Percentiles rank a stretch among this genome's conserved stretches.
phyloP scores from a whole-genome alignment of 2,797 vertebrate genomes.

The Eulemur coronatus region DNA sequence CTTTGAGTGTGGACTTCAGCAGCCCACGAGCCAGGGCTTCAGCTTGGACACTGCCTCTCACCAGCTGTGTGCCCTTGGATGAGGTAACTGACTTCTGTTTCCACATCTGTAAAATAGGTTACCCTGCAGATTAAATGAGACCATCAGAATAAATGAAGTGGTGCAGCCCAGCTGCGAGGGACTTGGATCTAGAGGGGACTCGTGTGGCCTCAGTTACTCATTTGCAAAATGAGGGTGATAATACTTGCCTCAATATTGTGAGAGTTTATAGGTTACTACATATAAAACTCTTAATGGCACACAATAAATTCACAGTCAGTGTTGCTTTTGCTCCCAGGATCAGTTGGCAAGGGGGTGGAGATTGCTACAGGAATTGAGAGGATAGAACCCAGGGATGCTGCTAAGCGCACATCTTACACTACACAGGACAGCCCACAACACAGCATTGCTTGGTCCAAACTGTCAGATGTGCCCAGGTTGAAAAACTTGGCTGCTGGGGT shows the following conservation, averaged over 20 bases:
- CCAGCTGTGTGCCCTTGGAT: not conserved
- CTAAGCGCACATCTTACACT: not conserved
- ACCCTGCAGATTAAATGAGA: not conserved
- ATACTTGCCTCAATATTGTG: not conserved
- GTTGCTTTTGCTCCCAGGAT: not conserved
- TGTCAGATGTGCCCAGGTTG: not conserved
- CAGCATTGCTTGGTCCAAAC: not conserved
- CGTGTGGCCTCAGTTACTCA: not conserved
- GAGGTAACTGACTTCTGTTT: not conserved
- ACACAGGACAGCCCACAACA: not conserved
- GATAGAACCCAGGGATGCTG: not conserved
- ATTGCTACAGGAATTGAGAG: not conserved
- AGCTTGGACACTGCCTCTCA: not conserved
- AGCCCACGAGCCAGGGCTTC: not conserved
- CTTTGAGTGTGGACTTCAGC: not conserved
- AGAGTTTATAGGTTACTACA: not conserved
- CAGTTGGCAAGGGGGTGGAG: not conserved
- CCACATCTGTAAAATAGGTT: not conserved
- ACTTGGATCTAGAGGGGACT: no score
- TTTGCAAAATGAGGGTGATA: not conserved
- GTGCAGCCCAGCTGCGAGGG: no score
- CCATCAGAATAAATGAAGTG: not conserved
- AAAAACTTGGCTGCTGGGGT: not conserved
- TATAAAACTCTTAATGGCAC: not conserved
- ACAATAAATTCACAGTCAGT: not conserved